Evolutionary conservation across 2,113 vertebrate species (phyloP).

Genomic region (Gymnorhina tibicen): DNA sequence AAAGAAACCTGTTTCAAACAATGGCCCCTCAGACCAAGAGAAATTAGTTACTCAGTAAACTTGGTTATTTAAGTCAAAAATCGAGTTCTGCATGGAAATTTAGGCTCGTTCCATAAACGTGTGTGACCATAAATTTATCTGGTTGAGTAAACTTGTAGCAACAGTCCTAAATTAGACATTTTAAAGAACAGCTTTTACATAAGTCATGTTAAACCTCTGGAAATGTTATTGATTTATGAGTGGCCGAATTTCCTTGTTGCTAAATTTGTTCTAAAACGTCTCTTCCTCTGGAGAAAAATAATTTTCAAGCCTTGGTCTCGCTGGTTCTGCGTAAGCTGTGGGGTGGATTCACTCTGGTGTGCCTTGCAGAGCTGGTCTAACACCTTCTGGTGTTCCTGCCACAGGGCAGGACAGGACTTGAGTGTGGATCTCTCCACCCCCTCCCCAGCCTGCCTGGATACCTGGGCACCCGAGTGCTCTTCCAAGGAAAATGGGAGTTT

Average conservation of each 20-base stretch:
- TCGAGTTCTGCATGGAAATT: background rate
- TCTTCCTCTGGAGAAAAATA: background rate
- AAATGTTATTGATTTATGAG: background rate
- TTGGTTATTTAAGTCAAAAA: background rate
- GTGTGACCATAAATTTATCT: background rate
- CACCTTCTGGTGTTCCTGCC: background rate
- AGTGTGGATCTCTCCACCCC: background rate
- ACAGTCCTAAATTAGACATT: background rate
- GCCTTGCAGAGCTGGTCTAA: slow-evolving; percentile 34
- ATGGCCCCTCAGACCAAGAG: background rate
- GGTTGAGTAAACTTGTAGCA: background rate
- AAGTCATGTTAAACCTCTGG: background rate
- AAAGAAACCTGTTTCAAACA: background rate
- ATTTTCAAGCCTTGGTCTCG: background rate
- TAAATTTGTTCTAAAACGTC: background rate
- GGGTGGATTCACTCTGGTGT: background rate
- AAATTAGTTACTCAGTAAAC: background rate
- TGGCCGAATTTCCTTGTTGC: background rate
- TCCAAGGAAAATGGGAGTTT: background rate
- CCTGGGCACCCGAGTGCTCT: background rate
- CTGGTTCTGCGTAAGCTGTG: background rate
- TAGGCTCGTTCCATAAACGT: background rate
- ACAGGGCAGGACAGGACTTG: slow-evolving; percentile 30
- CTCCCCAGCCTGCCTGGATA: background rate
- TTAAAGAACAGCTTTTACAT: background rate